phyloP scores from a whole-genome alignment of 2,113 vertebrate genomes.

The Felis catus region DNA sequence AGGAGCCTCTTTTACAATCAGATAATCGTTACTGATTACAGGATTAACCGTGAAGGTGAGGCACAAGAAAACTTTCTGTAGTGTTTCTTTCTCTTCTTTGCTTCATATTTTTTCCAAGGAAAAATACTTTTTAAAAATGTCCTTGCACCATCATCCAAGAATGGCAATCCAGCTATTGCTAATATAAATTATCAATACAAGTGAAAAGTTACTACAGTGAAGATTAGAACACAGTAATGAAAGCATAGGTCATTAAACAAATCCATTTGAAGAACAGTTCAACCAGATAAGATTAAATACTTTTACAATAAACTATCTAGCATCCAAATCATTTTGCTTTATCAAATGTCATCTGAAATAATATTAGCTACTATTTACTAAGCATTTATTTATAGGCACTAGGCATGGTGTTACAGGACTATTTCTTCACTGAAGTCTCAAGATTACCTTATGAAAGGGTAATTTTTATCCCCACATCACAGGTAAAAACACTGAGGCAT shows the following conservation, averaged over 20 bases:
- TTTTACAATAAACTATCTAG: background rate
- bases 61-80: background rate
- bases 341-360: background rate
- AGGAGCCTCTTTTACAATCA: background rate
- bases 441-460: background rate
- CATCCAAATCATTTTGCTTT: background rate
- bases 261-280: background rate
- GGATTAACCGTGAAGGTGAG: background rate
- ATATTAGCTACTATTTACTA: background rate
- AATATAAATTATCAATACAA: slow-evolving; percentile 68
- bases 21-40: background rate
- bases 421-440: background rate
- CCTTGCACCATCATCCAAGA: slow-evolving; percentile 49
- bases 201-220: slow-evolving; percentile 64
- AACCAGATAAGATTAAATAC: background rate
- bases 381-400: background rate
- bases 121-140: slow-evolving; percentile 14
- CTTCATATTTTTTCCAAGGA: background rate
- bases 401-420: background rate
- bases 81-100: background rate
- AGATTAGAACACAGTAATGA: background rate
- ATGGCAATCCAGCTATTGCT: slow-evolving; percentile 28
- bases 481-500: background rate
- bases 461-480: background rate
- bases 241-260: background rate